Percentiles rank a stretch among this genome's conserved stretches.
Conservation (phyloP, 2,888 invertebrate genomes). For the Digitonthophagus gazella region DNA sequence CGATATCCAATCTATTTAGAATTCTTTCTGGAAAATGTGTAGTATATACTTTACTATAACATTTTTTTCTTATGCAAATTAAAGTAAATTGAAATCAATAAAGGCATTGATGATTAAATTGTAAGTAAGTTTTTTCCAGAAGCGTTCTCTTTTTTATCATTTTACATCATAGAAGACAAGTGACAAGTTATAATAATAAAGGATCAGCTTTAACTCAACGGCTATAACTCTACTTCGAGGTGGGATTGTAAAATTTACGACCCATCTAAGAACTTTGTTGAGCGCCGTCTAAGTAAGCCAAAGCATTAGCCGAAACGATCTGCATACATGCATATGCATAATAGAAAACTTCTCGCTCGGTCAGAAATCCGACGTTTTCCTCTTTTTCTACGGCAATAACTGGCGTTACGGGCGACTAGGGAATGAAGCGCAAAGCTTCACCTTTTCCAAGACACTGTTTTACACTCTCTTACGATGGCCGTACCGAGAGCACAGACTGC, state of each 20-base stretch:
- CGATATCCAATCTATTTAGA: no score
- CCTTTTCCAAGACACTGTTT: slow-evolving; percentile 36
- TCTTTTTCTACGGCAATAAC: neutral
- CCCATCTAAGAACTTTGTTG: neutral
- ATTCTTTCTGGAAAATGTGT: no score
- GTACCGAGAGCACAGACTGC: slow-evolving; percentile 34
- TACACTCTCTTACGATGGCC: slow-evolving; percentile 37
- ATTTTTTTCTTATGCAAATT: no score
- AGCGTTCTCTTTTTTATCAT: no score
- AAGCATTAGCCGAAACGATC: slow-evolving; percentile 1
- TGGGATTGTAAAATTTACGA: neutral
- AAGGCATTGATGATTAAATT: no score
- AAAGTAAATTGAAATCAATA: no score
- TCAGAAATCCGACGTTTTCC: slow-evolving; percentile 1
- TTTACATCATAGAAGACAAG: no score
- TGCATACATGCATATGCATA: slow-evolving; percentile 14
- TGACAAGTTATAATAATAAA: no score
- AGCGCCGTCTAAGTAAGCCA: neutral
- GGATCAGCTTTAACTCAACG: no score
- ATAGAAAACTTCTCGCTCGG: neutral
- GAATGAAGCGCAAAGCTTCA: slow-evolving; percentile 21
- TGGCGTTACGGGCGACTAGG: slow-evolving; percentile 32
- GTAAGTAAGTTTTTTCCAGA: no score
- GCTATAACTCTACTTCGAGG: neutral
- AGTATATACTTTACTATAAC: no score